Evolutionary conservation across 2,888 invertebrate species (phyloP).

Genomic region (Tipula helvola): DNA sequence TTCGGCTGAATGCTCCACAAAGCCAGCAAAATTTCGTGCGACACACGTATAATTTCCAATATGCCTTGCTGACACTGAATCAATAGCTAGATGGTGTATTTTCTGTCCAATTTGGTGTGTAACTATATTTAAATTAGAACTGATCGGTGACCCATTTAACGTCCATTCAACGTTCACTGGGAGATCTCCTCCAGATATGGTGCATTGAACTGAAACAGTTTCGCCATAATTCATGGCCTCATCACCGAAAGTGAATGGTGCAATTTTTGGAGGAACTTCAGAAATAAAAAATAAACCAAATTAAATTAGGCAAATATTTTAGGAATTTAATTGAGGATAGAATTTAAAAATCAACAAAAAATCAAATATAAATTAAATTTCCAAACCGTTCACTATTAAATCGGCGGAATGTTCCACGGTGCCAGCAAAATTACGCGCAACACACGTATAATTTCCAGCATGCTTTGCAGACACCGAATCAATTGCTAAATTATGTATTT

Average conservation of each 20-base stretch:
- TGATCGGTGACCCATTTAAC: conserved; percentile 38
- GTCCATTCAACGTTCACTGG: conserved; percentile 58
- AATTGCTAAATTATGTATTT: conserved; percentile 48
- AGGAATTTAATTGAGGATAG: no score
- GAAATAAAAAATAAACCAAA: background rate
- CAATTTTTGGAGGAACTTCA: conserved; percentile 60
- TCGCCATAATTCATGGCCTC: conserved; percentile 52
- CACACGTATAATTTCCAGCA: conserved; percentile 64
- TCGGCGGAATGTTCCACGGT: conserved; percentile 52
- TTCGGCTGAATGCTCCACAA: conserved; percentile 45
- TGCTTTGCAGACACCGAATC: conserved; percentile 55
- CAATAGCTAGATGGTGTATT: conserved; percentile 54
- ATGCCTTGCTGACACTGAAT: conserved; percentile 52
- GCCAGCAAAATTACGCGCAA: conserved; percentile 62
- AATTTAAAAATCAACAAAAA: background rate
- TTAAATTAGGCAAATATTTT: background rate
- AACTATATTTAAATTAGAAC: conserved; percentile 40
- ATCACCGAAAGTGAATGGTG: conserved; percentile 55
- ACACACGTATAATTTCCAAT: conserved; percentile 61
- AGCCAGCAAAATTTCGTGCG: conserved; percentile 50
- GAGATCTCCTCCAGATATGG: conserved; percentile 47
- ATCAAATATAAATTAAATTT: background rate
- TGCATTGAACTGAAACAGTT: conserved; percentile 46
- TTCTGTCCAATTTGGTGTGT: conserved; percentile 42
- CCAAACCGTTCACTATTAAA: conserved; percentile 58